These are phyloP conservation scores for Stylophora pistillata DNA, from an alignment of 64 coral and sea anemone species.

Conservation along the genomic window DNA sequence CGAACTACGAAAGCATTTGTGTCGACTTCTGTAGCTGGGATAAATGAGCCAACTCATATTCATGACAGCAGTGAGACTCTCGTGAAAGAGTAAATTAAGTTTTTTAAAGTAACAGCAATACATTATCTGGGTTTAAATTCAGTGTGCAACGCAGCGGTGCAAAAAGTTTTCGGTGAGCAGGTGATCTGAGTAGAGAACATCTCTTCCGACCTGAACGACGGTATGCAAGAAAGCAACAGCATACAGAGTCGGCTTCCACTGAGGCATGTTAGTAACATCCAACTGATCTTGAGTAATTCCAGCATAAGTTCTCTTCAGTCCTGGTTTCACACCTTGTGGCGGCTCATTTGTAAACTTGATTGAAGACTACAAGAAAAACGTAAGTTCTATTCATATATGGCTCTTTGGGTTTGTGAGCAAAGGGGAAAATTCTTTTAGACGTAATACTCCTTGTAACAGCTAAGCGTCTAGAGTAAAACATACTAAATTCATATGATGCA, in stretches of 20 bases:
- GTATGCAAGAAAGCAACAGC: conserved; percentile 96
- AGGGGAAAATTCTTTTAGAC: no score
- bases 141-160: neutral
- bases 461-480: neutral
- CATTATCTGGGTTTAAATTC: neutral
- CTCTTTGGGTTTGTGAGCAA: no score
- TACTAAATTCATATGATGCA: no score
- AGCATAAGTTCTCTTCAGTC: conserved; percentile 95
- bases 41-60: no score
- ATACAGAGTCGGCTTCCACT: conserved; percentile 96
- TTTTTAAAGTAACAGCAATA: no score
- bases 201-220: conserved; percentile 80
- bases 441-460: no score
- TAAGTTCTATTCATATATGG: neutral
- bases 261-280: conserved; percentile 77
- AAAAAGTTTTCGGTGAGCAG: neutral
- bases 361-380: conserved; percentile 56
- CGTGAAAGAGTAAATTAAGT: no score
- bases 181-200: neutral
- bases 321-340: conserved; percentile 95
- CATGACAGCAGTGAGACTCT: no score
- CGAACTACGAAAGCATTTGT: no score
- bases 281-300: conserved; percentile 96
- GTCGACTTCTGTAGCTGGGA: no score
- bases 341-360: conserved; percentile 99